A percentile compares a stretch with the other conserved stretches of the same genome.
These are phyloP conservation scores for Scyliorhinus canicula DNA, from an alignment of 2,797 vertebrate species.

Conservation along the genomic window DNA sequence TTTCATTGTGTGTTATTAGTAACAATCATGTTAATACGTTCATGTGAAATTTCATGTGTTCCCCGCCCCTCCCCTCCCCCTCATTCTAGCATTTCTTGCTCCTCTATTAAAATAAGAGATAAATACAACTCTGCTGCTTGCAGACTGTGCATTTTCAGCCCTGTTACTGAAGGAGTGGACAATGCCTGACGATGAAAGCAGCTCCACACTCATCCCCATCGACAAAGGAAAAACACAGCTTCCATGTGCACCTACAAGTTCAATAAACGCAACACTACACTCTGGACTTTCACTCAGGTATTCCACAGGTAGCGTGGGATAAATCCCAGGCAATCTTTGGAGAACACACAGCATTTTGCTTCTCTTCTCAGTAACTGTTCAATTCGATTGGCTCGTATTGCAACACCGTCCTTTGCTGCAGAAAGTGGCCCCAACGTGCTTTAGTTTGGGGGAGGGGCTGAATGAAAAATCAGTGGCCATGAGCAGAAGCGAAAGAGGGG, in stretches of 20 bases:
- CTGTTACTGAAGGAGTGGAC: not conserved
- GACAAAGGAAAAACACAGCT: not conserved
- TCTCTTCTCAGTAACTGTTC: not conserved
- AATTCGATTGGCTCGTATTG: not conserved
- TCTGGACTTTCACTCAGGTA: not conserved
- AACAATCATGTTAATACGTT: not conserved
- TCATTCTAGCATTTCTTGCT: not conserved
- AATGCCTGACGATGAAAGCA: not conserved
- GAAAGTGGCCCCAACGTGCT: not conserved
- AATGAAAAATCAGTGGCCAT: not conserved
- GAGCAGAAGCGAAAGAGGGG: not conserved
- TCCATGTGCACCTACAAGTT: not conserved
- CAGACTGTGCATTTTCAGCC: not conserved
- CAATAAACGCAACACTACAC: not conserved
- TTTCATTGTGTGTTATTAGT: not conserved
- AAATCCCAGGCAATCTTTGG: not conserved
- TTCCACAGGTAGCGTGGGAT: not conserved
- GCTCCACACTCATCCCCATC: not conserved
- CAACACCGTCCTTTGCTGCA: not conserved
- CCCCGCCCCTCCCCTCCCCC: too few relatives aligned
- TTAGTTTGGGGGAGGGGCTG: too few relatives aligned
- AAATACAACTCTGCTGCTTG: not conserved
- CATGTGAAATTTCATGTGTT: too few relatives aligned
- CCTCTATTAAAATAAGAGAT: too few relatives aligned
- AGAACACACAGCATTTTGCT: not conserved